A percentile compares a stretch with the other conserved stretches of the same genome.
Evolutionary conservation across 35 echinoderm and acorn worm genomes (phyloP).

Genomic region (Heliocidaris erythrogramma): DNA sequence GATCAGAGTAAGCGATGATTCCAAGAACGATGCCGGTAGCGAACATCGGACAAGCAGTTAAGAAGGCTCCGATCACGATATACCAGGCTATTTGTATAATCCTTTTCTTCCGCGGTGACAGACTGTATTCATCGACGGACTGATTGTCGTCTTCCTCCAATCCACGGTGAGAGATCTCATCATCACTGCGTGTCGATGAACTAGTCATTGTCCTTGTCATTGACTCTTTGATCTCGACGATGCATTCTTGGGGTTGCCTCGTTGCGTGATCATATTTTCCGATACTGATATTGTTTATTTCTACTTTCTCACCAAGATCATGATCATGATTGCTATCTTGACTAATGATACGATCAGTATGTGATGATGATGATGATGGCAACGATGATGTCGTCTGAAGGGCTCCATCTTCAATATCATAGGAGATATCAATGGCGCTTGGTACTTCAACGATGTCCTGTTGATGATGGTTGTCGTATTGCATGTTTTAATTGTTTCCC

Average conservation of each 20-base stretch:
- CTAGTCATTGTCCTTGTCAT: not conserved
- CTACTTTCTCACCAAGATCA: not conserved
- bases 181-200: not conserved
- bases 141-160: not conserved
- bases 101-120: not conserved
- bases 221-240: not conserved
- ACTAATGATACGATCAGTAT: not conserved
- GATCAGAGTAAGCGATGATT: not conserved
- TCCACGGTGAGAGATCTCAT: not conserved
- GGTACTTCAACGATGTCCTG: no score
- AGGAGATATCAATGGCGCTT: not conserved
- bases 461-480: not conserved
- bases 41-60: slow-evolving; percentile 12
- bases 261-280: not conserved
- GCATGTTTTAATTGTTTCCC: not conserved
- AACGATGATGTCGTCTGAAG: not conserved
- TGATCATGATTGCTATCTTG: not conserved
- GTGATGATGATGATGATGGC: not conserved
- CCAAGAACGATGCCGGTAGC: slow-evolving; percentile 13
- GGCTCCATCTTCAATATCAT: not conserved
- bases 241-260: not conserved
- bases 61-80: slow-evolving; percentile 1
- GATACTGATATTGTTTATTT: not conserved
- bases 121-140: not conserved
- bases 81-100: not conserved